Evolutionary conservation across 2,797 vertebrate species (phyloP).

Genomic region (Danio jaintianensis): DNA sequence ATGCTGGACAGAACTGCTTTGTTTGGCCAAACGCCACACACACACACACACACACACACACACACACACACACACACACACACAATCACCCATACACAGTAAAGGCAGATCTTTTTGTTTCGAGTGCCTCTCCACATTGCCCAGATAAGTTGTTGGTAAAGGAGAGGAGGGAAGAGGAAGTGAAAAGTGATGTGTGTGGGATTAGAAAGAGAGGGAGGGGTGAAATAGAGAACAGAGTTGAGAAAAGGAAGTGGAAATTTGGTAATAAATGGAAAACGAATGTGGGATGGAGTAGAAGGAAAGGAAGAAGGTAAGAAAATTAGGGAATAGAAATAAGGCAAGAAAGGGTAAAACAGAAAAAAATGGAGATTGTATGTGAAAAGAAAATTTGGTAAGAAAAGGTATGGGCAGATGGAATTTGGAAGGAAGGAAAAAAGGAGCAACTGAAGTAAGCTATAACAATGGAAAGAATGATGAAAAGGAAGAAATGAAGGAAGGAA

Average conservation of each 20-base stretch:
- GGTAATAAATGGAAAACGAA: background rate
- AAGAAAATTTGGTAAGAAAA: background rate
- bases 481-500: background rate
- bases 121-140: slow-evolving; percentile 70
- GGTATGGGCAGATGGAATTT: background rate
- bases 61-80: slow-evolving; percentile 6
- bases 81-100: slow-evolving; percentile 63
- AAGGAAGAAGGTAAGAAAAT: background rate
- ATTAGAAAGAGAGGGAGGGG: slow-evolving; percentile 39
- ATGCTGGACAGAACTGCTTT: slow-evolving; percentile 82
- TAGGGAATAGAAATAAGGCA: background rate
- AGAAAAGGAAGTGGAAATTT: background rate
- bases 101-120: slow-evolving; percentile 79
- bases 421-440: background rate
- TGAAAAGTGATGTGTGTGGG: slow-evolving; percentile 28
- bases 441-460: background rate
- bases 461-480: background rate
- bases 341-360: background rate
- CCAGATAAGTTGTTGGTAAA: slow-evolving; percentile 64
- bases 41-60: background rate
- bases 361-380: background rate
- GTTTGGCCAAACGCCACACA: slow-evolving; percentile 75
- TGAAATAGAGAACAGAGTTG: slow-evolving; percentile 22
- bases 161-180: slow-evolving; percentile 47
- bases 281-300: background rate